Percentiles rank a stretch among this genome's conserved stretches.
Conservation (phyloP, 2,888 invertebrate species). For the Cephonodes hylas region DNA sequence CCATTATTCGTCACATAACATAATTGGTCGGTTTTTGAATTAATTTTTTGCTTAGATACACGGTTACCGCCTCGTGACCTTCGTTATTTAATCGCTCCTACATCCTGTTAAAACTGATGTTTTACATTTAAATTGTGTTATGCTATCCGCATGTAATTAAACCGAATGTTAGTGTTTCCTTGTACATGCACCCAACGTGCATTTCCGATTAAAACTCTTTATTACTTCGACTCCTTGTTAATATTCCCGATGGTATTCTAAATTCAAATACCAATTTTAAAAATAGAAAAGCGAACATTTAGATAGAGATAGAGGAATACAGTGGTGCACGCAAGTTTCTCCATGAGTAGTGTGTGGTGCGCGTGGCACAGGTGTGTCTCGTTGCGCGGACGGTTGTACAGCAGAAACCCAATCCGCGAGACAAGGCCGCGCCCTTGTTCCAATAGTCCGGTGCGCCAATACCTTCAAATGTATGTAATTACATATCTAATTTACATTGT, state of each 20-base stretch:
- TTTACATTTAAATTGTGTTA: not conserved
- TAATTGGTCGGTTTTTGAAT: slow-evolving; percentile 32
- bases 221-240: too few relatives aligned
- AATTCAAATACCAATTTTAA: not conserved
- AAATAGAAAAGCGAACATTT: not conserved
- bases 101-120: slow-evolving; percentile 8
- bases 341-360: not conserved
- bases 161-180: not conserved
- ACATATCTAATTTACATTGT: slow-evolving; percentile 38
- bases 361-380: not conserved
- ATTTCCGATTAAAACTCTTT: too few relatives aligned
- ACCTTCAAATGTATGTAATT: slow-evolving; percentile 53
- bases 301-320: not conserved
- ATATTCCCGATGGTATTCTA: not conserved
- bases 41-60: slow-evolving; percentile 22
- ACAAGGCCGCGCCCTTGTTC: slow-evolving; percentile 52
- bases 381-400: slow-evolving; percentile 18
- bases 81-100: slow-evolving; percentile 9
- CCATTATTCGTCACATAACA: slow-evolving; percentile 22
- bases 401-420: slow-evolving; percentile 38
- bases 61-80: slow-evolving; percentile 20
- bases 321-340: not conserved
- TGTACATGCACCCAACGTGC: too few relatives aligned
- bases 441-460: slow-evolving; percentile 31
- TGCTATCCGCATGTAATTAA: not conserved